Evolutionary conservation across 1,140 invertebrate species (phyloP).

Genomic region (Heliconius nattereri): DNA sequence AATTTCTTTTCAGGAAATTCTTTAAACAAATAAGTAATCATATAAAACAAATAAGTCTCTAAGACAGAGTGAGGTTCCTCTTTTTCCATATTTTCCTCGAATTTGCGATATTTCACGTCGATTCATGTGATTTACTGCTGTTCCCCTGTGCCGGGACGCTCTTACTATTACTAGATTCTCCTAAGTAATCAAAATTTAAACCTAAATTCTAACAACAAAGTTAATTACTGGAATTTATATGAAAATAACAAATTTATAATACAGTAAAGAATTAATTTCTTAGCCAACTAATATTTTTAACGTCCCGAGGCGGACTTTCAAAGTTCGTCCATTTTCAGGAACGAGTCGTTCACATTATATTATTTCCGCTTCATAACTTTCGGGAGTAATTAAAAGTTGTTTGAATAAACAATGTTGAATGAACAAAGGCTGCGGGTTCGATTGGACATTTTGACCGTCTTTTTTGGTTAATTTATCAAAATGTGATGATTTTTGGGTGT

Average conservation of each 20-base stretch:
- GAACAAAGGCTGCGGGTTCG: slow-evolving; percentile 1
- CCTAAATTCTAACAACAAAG: background rate
- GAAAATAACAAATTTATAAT: background rate
- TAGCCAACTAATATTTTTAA: slow-evolving; percentile 2
- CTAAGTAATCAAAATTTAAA: no score
- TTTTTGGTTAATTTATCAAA: background rate
- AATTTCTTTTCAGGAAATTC: no score
- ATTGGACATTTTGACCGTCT: background rate
- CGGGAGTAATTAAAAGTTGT: background rate
- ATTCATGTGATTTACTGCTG: no score
- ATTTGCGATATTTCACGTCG: no score
- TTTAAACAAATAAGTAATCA: no score
- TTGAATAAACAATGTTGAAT: background rate
- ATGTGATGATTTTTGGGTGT: background rate
- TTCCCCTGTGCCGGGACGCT: no score
- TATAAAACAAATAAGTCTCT: no score
- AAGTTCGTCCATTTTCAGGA: background rate
- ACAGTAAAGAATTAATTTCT: background rate
- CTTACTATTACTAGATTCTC: no score
- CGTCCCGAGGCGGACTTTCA: background rate
- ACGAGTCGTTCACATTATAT: background rate
- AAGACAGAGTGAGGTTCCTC: no score
- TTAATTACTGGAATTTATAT: background rate
- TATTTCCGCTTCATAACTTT: slow-evolving; percentile 10
- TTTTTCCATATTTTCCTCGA: no score